Percentiles rank a stretch among this genome's conserved stretches.
phyloP scores from a whole-genome alignment of 2,797 vertebrate genomes.

The Myotis pilosus region DNA sequence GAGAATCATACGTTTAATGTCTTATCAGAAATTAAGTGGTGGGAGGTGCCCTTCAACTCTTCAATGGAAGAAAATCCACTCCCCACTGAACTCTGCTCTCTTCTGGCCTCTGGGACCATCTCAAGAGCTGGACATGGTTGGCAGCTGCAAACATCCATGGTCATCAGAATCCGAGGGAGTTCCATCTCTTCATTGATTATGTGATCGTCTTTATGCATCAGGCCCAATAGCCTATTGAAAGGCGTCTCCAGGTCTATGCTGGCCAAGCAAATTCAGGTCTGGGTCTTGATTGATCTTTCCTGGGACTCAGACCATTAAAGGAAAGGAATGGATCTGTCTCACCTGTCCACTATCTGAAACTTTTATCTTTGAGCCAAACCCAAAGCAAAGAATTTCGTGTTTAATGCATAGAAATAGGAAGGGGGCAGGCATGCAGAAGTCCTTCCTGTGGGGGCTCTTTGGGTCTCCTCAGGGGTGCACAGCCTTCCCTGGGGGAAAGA shows the following conservation, averaged over 20 bases:
- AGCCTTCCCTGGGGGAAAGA: not conserved
- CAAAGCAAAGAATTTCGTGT: not conserved
- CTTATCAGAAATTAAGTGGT: slow-evolving; percentile 52
- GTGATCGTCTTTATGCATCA: slow-evolving; percentile 33
- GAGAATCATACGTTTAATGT: slow-evolving; percentile 72
- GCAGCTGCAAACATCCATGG: not conserved
- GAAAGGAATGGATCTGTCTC: slow-evolving; percentile 19
- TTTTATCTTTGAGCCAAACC: not conserved
- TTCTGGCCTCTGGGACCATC: not conserved
- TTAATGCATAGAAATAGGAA: not conserved
- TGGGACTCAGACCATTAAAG: not conserved
- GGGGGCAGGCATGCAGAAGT: not conserved
- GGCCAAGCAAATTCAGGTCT: slow-evolving; percentile 53
- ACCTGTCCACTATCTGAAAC: not conserved
- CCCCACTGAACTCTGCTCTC: slow-evolving; percentile 57
- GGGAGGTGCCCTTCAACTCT: not conserved
- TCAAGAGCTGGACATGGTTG: not conserved
- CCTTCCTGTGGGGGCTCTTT: not conserved
- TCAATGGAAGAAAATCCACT: slow-evolving; percentile 61
- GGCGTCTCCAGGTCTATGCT: not conserved
- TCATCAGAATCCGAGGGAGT: slow-evolving; percentile 39
- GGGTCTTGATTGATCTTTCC: slow-evolving; percentile 34
- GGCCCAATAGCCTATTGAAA: slow-evolving; percentile 33
- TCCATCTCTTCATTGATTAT: slow-evolving; percentile 36
- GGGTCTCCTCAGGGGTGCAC: not conserved